These are phyloP conservation scores for Dicycla oo DNA, from an alignment of 2,888 invertebrate species.

Conservation along the genomic window DNA sequence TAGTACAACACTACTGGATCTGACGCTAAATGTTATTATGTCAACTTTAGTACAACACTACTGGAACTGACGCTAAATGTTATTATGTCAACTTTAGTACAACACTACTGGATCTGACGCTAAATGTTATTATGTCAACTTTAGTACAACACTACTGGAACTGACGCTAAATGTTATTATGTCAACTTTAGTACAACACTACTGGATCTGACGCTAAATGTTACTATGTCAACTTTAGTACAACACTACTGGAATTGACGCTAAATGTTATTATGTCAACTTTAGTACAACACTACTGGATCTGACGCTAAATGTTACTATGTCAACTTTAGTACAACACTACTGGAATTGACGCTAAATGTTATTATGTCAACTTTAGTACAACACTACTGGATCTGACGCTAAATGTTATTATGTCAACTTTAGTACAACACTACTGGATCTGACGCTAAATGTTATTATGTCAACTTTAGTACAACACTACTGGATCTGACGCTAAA, in stretches of 20 bases:
- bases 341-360: no score
- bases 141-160: neutral
- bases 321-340: neutral
- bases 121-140: neutral
- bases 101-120: no score
- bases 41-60: neutral
- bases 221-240: neutral
- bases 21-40: no score
- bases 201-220: no score
- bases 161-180: no score
- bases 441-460: no score
- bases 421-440: neutral
- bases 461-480: neutral
- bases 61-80: no score
- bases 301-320: no score
- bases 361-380: neutral
- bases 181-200: neutral
- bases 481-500: no score
- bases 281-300: neutral
- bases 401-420: neutral
- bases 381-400: no score
- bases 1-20: neutral
- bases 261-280: neutral
- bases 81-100: neutral
- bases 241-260: no score